Conservation (phyloP, 2,888 invertebrate genomes). For the Ptycholaimellus sp. region DNA sequence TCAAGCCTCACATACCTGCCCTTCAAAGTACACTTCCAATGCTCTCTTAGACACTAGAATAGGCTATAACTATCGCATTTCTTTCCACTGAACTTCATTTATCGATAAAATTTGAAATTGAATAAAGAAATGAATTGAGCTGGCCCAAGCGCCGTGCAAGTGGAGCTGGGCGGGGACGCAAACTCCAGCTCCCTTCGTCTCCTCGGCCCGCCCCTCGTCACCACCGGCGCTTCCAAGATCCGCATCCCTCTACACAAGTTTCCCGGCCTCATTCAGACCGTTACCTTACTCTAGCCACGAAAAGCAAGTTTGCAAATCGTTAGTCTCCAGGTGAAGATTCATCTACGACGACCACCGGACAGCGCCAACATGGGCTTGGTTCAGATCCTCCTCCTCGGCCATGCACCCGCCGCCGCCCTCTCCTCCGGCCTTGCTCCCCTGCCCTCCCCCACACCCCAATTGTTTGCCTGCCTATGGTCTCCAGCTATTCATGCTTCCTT, state of each 20-base stretch:
- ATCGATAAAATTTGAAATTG: constrained; percentile 5
- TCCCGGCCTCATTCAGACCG: constrained; percentile 7
- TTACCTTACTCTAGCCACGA: neutral
- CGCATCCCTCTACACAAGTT: constrained; percentile 8
- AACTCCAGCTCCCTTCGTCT: constrained; percentile 4
- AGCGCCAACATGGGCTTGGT: constrained; percentile 67
- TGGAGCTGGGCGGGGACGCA: constrained; percentile 13
- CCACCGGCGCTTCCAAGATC: constrained; percentile 5
- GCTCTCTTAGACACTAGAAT: constrained; percentile 1
- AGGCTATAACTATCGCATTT: neutral
- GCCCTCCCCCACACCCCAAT: too few species aligned
- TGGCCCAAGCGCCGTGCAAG: constrained; percentile 11
- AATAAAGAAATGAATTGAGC: constrained; percentile 1
- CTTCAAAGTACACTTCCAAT: constrained; percentile 43
- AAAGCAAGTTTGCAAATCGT: constrained; percentile 5
- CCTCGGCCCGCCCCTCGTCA: constrained; percentile 8
- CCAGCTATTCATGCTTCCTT: too few species aligned
- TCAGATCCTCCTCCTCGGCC: constrained; percentile 58
- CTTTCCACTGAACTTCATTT: constrained; percentile 4
- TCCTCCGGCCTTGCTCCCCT: too few species aligned
- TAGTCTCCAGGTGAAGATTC: constrained; percentile 40
- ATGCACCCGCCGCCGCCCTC: constrained; percentile 46
- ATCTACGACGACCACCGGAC: constrained; percentile 58
- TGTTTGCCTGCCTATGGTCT: too few species aligned
- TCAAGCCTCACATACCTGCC: constrained; percentile 59